phyloP scores from a whole-genome alignment of 1,140 invertebrate species.

The Aphis craccivora region DNA sequence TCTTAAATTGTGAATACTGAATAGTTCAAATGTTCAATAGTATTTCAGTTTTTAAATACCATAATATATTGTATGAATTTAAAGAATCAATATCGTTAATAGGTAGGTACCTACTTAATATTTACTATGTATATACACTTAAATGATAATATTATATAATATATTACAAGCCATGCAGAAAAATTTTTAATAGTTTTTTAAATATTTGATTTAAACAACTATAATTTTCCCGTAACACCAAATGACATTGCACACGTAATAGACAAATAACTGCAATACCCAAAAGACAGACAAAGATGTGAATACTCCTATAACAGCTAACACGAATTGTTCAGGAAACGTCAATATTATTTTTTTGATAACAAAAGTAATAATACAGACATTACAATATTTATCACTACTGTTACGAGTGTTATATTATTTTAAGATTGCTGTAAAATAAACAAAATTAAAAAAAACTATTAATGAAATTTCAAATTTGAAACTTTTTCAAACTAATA shows the following conservation, averaged over 20 bases:
- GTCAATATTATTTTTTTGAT: conserved; percentile 18
- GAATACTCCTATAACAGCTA: neutral
- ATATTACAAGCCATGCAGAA: neutral
- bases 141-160: neutral
- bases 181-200: neutral
- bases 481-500: neutral
- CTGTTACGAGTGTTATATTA: neutral
- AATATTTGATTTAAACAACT: neutral
- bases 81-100: neutral
- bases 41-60: neutral
- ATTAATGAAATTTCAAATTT: neutral
- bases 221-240: neutral
- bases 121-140: neutral
- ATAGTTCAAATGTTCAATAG: neutral
- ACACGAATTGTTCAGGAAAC: neutral
- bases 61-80: neutral
- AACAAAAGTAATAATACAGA: neutral
- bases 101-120: neutral
- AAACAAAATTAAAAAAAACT: neutral
- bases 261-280: neutral
- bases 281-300: neutral
- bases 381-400: conserved; percentile 8
- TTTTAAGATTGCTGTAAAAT: neutral
- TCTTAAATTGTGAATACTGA: neutral
- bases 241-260: neutral